These are phyloP conservation scores for Leptinotarsa haldemani DNA, from an alignment of 2,888 invertebrate species.

Conservation along the genomic window DNA sequence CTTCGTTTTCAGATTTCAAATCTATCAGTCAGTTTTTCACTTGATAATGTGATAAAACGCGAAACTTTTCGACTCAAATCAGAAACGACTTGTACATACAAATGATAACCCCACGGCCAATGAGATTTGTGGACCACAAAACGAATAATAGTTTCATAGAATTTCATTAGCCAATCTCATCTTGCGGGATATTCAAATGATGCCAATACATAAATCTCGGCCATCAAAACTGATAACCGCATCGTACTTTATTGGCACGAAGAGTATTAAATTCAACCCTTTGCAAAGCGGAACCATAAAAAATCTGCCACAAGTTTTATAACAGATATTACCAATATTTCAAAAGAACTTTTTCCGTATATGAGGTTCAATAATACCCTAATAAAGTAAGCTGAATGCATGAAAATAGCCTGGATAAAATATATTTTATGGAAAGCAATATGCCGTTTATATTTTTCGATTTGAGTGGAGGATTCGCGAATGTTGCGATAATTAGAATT, in stretches of 20 bases:
- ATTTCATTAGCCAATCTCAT: constrained; percentile 14
- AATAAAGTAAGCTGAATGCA: constrained; percentile 39
- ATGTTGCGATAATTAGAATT: constrained; percentile 22
- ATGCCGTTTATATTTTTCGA: constrained; percentile 36
- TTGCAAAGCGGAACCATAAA: constrained; percentile 36
- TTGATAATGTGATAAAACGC: no score
- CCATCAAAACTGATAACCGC: constrained; percentile 17
- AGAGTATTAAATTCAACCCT: constrained; percentile 36
- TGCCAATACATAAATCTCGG: constrained; percentile 11
- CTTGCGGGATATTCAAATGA: constrained; percentile 10
- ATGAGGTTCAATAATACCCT: constrained; percentile 41
- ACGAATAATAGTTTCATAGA: not conserved
- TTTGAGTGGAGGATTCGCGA: constrained; percentile 19
- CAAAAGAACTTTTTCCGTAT: constrained; percentile 39
- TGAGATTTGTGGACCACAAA: not conserved
- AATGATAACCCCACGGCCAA: not conserved
- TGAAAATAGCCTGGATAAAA: constrained; percentile 39
- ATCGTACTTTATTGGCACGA: constrained; percentile 26
- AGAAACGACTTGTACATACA: no score
- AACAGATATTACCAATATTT: constrained; percentile 41
- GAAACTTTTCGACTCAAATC: no score
- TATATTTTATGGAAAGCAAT: constrained; percentile 41
- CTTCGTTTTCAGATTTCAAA: no score
- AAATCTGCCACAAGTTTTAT: constrained; percentile 40
- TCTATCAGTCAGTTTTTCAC: no score